Percentiles rank a stretch among this genome's conserved stretches.
Conservation (phyloP, 2,113 vertebrate species). For the Sapayoa aenigma region DNA sequence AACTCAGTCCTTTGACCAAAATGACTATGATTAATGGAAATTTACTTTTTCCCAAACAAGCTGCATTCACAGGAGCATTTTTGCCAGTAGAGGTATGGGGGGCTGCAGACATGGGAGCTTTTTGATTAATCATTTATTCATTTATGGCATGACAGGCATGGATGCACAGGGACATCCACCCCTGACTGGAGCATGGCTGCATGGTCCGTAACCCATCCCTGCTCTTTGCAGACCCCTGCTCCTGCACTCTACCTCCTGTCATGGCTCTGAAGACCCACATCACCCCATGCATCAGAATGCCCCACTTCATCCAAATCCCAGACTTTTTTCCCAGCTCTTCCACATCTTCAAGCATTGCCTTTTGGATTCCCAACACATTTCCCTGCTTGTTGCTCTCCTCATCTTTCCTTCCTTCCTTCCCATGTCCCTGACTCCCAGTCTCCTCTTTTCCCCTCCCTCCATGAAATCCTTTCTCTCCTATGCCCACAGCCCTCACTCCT, state of each 20-base stretch:
- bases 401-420: not conserved
- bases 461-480: not conserved
- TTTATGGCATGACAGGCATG: fast-evolving
- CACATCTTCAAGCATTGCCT: not conserved
- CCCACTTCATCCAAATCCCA: not conserved
- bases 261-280: not conserved
- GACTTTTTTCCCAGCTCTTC: not conserved
- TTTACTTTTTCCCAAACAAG: not conserved
- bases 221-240: not conserved
- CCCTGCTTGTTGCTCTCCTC: not conserved
- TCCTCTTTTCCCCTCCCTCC: not conserved
- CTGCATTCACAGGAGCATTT: not conserved
- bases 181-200: not conserved
- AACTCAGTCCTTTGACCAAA: not conserved
- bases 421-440: fast-evolving
- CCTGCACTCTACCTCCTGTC: not conserved
- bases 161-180: not conserved
- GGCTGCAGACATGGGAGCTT: fast-evolving
- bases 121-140: not conserved
- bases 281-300: fast-evolving
- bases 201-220: not conserved
- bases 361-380: not conserved
- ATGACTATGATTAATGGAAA: not conserved
- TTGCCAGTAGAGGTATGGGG: not conserved
- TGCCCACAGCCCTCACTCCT: not conserved